Base-by-base conservation (phyloP, 2,113 vertebrate species). In the Corythoichthys haematopterus region DNA sequence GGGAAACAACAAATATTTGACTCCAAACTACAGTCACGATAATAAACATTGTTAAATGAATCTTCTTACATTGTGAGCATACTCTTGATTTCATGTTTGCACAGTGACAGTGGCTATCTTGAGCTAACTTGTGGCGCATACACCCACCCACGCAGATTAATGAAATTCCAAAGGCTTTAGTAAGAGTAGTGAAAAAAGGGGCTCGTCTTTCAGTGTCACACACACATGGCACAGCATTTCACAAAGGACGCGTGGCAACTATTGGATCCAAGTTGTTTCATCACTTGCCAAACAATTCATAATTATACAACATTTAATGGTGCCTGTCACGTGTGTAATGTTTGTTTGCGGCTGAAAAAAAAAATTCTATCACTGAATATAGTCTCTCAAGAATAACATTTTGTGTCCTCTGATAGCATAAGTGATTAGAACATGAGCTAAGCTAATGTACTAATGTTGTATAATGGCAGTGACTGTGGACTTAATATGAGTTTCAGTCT, bases 141-240 rank as follows among this genome's bases (percentile, higher is more conserved):
- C 55, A 57, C 55, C 85, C 87, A 77, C 90, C 88, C 87, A 85
- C 88, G 75, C 85, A 84, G 81, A 90, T 88, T 87, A 85, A 84
- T 80, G 79, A 81, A 87, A 91, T 92, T 88, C 88, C 88, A 88
- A 71, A 76, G 72, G 58, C 61, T 80, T 92, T 88, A 88, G 78
- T 90, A 89, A 86, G 74, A 73, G 74, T 76, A 64, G 75, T 63
- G 71, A 76, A 79, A 43, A 57, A 79, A 73, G 74, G 74, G 73
- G 76, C 74, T 74, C 64, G 75, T 78, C 78, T 77, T 82, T 69
- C 50, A 78, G 66, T 56, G 15, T 28, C 64, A 64, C 68, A 63
- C 5, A 72, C 28, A 71, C 70, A 74, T 45, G 63, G 66, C 55
- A 20, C 15, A 78, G 66, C 57, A 57, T 75, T 80, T 62, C 75